Base-by-base conservation (phyloP, 2,113 vertebrate genomes). In the Edolisoma coerulescens region DNA sequence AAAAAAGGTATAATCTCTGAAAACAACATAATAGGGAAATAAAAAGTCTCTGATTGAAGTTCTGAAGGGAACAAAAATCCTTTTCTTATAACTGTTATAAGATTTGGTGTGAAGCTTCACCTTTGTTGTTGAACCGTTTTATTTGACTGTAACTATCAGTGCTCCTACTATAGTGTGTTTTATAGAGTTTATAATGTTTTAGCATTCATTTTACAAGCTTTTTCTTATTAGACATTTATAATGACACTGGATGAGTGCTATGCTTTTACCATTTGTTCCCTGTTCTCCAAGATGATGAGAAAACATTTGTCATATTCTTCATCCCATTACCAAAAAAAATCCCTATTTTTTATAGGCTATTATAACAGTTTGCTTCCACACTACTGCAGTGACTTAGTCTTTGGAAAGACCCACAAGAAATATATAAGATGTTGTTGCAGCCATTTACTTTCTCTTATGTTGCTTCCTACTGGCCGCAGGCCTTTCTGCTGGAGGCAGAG, bases 81-180 rank as follows among this genome's bases (percentile, higher is more conserved):
- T 85, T 60, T 85, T 77, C 11, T 76, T 95, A 88, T 81, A 80
- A 61, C 50, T 74, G 44, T 81, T 96, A 79, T 50, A 94, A 60
- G 76, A 94, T 64, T 85, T 85, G 33, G 16, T 91, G 74, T 84
- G 93, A 96, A 97, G 93, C 85, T 94, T 91, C 53, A 91, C 60
- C 44, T 95, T 96, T 50, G 37, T 52, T 87, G 57, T 83, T 1
- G 2, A 63, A 89, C 35, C 42, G 47, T 93, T 97, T 96, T 94
- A 90, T 95, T 97, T 95, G 85, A 79, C 47, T 80, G 12, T 85
- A 94, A 49, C 67, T 90, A 91, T 91, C 63, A 92, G 86, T 89
- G n/a, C 64, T 96, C 88, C 83, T 96, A 89, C n/a, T 92, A 39
- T 30, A 47, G 54, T 49, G 74, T 91, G 26, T 63, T 97, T 97